Conservation (phyloP, 2,888 invertebrate species). For the Galeruca laticollis region DNA sequence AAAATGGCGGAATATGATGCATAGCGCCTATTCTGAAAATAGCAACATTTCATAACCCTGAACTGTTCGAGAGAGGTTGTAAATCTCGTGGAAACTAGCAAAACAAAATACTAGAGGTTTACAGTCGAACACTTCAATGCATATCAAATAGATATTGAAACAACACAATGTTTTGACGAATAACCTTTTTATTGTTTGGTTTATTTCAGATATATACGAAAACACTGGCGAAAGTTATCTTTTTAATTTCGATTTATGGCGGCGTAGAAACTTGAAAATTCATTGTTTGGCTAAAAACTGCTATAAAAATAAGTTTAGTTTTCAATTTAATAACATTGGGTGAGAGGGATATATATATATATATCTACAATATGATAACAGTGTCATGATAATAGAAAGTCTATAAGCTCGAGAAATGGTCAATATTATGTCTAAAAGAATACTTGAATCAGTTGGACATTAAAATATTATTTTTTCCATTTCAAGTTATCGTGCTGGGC, state of each 20-base stretch:
- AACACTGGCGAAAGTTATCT: slow-evolving; percentile 19
- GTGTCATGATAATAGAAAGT: too few species aligned
- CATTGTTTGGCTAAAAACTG: not conserved
- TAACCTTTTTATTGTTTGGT: slow-evolving; percentile 36
- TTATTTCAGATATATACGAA: slow-evolving; percentile 23
- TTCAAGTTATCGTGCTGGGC: too few species aligned
- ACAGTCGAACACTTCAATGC: slow-evolving; percentile 49
- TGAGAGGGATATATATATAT: too few species aligned
- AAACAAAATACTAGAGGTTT: slow-evolving; percentile 46
- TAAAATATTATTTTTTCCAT: too few species aligned
- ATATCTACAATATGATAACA: too few species aligned
- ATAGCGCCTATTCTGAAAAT: slow-evolving; percentile 29
- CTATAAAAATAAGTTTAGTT: not conserved
- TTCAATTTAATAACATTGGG: too few species aligned
- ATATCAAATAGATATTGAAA: slow-evolving; percentile 48
- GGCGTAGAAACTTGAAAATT: slow-evolving; percentile 6
- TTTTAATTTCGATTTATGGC: slow-evolving; percentile 29
- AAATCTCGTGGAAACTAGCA: slow-evolving; percentile 42
- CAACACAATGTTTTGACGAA: slow-evolving; percentile 37
- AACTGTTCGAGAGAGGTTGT: slow-evolving; percentile 34
- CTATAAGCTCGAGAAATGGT: too few species aligned
- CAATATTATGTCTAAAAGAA: too few species aligned
- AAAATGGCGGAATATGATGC: slow-evolving; percentile 32
- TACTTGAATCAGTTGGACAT: too few species aligned
- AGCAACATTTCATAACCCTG: slow-evolving; percentile 43